Conservation (phyloP, 2,113 vertebrate genomes). For the Grammomys surdaster region DNA sequence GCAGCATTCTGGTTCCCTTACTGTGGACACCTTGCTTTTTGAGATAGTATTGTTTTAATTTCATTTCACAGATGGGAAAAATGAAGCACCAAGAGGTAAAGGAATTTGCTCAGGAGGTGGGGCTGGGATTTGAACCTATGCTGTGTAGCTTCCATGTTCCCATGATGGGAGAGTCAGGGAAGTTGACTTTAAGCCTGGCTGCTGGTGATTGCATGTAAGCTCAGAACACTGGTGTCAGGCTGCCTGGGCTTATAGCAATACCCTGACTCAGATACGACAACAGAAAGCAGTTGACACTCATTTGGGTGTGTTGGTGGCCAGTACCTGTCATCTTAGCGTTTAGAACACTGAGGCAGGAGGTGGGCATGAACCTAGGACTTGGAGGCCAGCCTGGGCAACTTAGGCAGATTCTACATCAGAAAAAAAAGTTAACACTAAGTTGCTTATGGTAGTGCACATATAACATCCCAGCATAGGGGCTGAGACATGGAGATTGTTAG, state of each 20-base stretch:
- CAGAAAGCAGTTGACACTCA: not conserved
- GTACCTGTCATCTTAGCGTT: not conserved
- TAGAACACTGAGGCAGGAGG: not conserved
- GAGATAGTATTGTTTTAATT: not conserved
- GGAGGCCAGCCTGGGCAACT: not conserved
- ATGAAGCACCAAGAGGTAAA: too few species aligned
- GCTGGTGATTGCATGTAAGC: not conserved
- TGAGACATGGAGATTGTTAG: not conserved
- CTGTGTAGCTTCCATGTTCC: too few species aligned
- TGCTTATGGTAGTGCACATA: not conserved
- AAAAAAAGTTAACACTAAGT: not conserved
- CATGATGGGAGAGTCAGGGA: not conserved
- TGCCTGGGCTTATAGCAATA: not conserved
- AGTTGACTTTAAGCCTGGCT: not conserved
- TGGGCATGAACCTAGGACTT: not conserved
- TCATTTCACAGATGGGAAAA: not conserved
- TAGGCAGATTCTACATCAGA: not conserved
- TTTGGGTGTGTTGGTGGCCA: not conserved
- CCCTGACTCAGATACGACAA: not conserved
- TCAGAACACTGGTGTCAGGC: not conserved
- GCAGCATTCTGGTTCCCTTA: not conserved
- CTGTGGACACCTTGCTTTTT: not conserved
- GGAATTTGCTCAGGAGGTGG: not conserved
- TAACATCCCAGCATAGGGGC: not conserved
- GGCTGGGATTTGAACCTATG: not conserved